Percentiles rank a stretch among this genome's conserved stretches.
Evolutionary conservation across 2,113 vertebrate genomes (phyloP).

Genomic region (Pogona vitticeps): DNA sequence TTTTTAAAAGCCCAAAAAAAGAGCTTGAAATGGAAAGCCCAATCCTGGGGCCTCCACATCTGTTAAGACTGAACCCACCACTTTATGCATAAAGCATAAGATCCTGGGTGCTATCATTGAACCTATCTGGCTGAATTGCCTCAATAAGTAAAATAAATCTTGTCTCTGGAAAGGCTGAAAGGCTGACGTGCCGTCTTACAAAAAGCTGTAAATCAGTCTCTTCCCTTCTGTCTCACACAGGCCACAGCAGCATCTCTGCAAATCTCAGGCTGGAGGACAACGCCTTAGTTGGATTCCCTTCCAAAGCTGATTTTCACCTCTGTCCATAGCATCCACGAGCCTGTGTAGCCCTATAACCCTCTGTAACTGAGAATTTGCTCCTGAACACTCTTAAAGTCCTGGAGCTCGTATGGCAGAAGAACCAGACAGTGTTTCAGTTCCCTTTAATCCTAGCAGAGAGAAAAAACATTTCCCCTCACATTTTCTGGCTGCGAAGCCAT

Average conservation of each 20-base stretch:
- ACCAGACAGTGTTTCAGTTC: not conserved
- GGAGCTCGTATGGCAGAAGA: not conserved
- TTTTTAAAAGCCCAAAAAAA: too few species aligned
- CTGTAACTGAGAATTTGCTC: not conserved
- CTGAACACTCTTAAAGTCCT: too few species aligned
- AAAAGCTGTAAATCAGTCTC: not conserved
- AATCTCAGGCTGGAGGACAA: conserved; percentile 38
- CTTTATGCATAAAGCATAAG: not conserved
- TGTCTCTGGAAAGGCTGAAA: not conserved
- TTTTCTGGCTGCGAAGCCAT: not conserved
- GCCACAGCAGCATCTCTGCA: conserved; percentile 8
- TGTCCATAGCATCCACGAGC: not conserved
- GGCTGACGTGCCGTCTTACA: not conserved
- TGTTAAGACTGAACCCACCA: too few species aligned
- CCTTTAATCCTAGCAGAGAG: not conserved
- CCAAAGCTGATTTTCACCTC: not conserved
- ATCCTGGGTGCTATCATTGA: not conserved
- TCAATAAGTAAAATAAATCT: not conserved
- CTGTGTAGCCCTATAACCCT: not conserved
- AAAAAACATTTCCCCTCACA: not conserved
- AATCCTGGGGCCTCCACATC: not conserved
- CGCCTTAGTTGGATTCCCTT: not conserved
- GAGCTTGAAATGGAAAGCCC: too few species aligned
- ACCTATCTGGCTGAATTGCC: not conserved
- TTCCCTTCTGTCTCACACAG: not conserved